phyloP scores from a whole-genome alignment of 2,888 invertebrate species.

The Chrysolina americana region DNA sequence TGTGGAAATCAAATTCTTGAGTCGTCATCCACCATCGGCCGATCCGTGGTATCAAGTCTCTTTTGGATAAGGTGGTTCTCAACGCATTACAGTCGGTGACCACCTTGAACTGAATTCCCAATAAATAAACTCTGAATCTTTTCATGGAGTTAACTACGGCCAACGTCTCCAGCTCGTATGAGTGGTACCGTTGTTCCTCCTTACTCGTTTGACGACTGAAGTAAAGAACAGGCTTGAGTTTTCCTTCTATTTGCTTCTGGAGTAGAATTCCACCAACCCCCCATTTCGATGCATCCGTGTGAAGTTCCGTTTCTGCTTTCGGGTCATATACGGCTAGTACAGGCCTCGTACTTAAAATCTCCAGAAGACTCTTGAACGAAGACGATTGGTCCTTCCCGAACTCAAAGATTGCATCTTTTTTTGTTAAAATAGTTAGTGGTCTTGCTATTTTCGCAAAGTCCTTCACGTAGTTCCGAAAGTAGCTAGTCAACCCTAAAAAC shows the following conservation, averaged over 20 bases:
- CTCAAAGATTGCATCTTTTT: slow-evolving; percentile 34
- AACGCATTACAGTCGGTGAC: slow-evolving; percentile 61
- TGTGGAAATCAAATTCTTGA: slow-evolving; percentile 50
- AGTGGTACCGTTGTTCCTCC: slow-evolving; percentile 53
- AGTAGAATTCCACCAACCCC: slow-evolving; percentile 44
- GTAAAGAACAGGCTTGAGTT: slow-evolving; percentile 34
- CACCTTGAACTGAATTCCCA: slow-evolving; percentile 54
- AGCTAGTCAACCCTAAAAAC: too few species aligned
- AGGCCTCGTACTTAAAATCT: slow-evolving; percentile 39
- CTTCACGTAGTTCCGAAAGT: too few species aligned
- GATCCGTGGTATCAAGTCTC: slow-evolving; percentile 58
- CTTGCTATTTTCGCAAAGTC: too few species aligned
- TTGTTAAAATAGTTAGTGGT: too few species aligned
- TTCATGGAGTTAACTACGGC: slow-evolving; percentile 57
- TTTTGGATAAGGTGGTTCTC: slow-evolving; percentile 54
- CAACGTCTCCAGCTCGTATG: slow-evolving; percentile 59
- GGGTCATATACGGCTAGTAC: slow-evolving; percentile 51
- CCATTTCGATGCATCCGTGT: slow-evolving; percentile 47
- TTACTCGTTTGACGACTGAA: slow-evolving; percentile 40
- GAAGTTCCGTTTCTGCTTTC: slow-evolving; percentile 47
- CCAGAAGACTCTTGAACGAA: slow-evolving; percentile 24
- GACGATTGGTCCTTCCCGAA: slow-evolving; percentile 30
- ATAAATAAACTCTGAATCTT: slow-evolving; percentile 56
- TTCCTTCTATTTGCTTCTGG: slow-evolving; percentile 34
- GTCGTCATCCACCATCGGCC: slow-evolving; percentile 58